Conservation (phyloP, 2,113 vertebrate species). For the Lepus americanus region DNA sequence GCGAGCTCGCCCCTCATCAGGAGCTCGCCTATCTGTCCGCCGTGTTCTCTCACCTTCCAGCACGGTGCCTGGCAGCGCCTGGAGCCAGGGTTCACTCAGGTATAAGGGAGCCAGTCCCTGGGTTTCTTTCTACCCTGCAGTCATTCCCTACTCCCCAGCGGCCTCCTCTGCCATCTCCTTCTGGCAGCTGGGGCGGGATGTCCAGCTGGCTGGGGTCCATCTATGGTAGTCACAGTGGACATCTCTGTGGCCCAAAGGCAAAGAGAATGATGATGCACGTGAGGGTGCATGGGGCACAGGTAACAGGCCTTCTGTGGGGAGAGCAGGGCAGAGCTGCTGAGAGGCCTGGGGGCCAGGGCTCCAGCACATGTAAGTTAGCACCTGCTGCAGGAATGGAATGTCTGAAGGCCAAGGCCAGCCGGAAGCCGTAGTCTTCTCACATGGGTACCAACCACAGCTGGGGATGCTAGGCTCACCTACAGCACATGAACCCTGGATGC, state of each 20-base stretch:
- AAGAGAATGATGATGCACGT: accelerated
- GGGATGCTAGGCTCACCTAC: neutral
- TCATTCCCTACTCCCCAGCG: neutral
- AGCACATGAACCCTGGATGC: accelerated
- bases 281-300: neutral
- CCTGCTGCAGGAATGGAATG: neutral
- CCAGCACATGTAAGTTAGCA: neutral
- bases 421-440: neutral
- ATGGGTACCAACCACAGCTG: neutral
- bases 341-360: neutral
- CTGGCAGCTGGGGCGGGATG: neutral
- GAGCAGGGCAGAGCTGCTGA: neutral
- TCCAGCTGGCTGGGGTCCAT: neutral
- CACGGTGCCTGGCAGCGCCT: accelerated
- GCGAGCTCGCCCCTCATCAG: neutral
- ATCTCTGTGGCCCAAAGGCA: neutral
- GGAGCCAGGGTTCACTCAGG: accelerated
- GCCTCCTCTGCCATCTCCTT: neutral
- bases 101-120: neutral
- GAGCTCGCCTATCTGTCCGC: too few relatives aligned
- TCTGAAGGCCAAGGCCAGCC: neutral
- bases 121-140: neutral
- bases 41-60: neutral
- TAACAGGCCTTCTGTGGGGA: neutral
- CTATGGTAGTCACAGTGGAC: neutral